Evolutionary conservation across 2,113 vertebrate species (phyloP).

Genomic region (Pygoscelis antarcticus): DNA sequence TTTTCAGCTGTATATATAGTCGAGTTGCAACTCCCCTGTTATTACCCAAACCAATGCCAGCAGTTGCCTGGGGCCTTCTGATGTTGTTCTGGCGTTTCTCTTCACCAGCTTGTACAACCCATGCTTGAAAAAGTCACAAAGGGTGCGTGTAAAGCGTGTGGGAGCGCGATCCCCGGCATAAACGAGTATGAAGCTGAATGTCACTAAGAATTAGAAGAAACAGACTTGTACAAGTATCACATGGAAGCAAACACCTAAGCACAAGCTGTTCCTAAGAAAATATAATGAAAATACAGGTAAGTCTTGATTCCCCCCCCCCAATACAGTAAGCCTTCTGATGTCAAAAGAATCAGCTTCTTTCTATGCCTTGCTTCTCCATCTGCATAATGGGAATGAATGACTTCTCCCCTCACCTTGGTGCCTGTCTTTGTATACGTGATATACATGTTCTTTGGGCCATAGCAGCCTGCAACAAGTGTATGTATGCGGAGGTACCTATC

Average conservation of each 20-base stretch:
- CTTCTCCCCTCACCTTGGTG: neutral
- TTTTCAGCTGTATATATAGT: neutral
- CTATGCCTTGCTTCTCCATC: neutral
- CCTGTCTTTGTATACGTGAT: neutral
- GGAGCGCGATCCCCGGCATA: neutral
- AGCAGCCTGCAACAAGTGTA: neutral
- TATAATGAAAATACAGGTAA: neutral
- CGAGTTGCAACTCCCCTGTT: neutral
- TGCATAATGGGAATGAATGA: neutral
- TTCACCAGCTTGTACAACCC: neutral
- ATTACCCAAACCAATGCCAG: neutral
- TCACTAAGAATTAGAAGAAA: neutral
- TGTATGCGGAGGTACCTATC: neutral
- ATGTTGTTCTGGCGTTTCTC: neutral
- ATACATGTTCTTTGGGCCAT: neutral
- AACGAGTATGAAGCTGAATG: neutral
- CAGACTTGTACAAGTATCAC: neutral
- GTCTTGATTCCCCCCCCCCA: neutral
- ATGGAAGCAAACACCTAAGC: neutral
- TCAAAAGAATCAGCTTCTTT: neutral
- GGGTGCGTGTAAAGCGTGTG: accelerated
- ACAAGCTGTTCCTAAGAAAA: neutral
- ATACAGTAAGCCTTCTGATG: neutral
- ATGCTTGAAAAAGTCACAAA: neutral
- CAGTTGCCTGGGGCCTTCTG: neutral